phyloP scores from a whole-genome alignment of 2,888 invertebrate species.

The Reticulitermes lucifugus region DNA sequence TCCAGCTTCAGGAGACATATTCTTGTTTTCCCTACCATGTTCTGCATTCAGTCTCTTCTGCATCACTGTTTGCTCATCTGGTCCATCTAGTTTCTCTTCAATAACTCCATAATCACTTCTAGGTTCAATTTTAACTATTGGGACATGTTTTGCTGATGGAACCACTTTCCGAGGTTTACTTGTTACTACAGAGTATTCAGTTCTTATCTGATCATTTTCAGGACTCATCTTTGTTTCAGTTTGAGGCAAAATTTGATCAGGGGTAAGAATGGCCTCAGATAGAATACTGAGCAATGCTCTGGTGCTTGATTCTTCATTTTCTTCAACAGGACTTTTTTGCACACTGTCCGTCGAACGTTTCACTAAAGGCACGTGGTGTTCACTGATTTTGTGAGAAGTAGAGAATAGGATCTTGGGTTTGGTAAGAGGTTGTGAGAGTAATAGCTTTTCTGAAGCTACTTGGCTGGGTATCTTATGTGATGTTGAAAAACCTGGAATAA shows the following conservation, averaged over 20 bases:
- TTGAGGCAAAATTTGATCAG: slow-evolving; percentile 45
- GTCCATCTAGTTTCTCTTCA: slow-evolving; percentile 52
- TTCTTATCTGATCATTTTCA: slow-evolving; percentile 46
- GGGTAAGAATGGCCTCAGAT: slow-evolving; percentile 45
- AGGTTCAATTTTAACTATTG: slow-evolving; percentile 52
- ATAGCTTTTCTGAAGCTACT: background rate
- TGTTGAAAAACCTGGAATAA: slow-evolving; percentile 28
- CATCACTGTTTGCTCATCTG: slow-evolving; percentile 55
- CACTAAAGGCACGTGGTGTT: slow-evolving; percentile 56
- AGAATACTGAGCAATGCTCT: slow-evolving; percentile 29
- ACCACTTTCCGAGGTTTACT: slow-evolving; percentile 50
- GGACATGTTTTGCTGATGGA: background rate
- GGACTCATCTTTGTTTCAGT: slow-evolving; percentile 4
- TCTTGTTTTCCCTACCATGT: slow-evolving; percentile 47
- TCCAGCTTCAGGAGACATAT: background rate
- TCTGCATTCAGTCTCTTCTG: slow-evolving; percentile 55
- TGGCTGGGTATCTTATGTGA: slow-evolving; percentile 42
- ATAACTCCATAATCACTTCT: slow-evolving; percentile 56
- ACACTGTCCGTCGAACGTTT: slow-evolving; percentile 43
- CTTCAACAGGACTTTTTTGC: slow-evolving; percentile 11
- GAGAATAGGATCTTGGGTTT: slow-evolving; percentile 66
- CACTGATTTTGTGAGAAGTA: slow-evolving; percentile 79
- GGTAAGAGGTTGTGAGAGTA: background rate
- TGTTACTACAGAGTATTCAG: slow-evolving; percentile 53
- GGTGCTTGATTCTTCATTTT: slow-evolving; percentile 27